These are phyloP conservation scores for Amorpha juglandis DNA, from an alignment of 2,888 invertebrate genomes.

Conservation along the genomic window DNA sequence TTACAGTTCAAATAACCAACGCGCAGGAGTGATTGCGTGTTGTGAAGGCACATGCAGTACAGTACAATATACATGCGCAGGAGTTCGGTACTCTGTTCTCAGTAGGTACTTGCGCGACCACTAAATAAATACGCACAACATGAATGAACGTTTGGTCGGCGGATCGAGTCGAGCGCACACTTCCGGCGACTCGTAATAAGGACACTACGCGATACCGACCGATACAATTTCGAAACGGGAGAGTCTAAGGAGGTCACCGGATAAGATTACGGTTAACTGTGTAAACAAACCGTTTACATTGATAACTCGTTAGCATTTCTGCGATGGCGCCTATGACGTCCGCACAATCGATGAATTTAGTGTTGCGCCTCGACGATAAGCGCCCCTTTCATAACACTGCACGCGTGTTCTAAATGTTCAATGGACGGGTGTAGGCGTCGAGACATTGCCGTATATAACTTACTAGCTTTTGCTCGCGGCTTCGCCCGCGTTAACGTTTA, in stretches of 20 bases:
- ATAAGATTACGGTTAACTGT: slow-evolving; percentile 83
- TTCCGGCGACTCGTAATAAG: slow-evolving; percentile 78
- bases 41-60: background rate
- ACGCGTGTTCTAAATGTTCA: slow-evolving; percentile 38
- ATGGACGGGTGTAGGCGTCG: slow-evolving; percentile 32
- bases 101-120: slow-evolving; percentile 57
- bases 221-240: slow-evolving; percentile 83
- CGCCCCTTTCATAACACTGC: slow-evolving; percentile 42
- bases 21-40: background rate
- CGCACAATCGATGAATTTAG: slow-evolving; percentile 56
- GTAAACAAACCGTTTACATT: slow-evolving; percentile 83
- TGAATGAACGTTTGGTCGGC: slow-evolving; percentile 73
- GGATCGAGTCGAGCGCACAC: slow-evolving; percentile 67
- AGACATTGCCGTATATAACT: slow-evolving; percentile 8
- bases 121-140: slow-evolving; percentile 76
- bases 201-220: slow-evolving; percentile 74
- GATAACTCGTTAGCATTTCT: slow-evolving; percentile 80
- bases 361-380: slow-evolving; percentile 56
- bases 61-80: slow-evolving; percentile 31
- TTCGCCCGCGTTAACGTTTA: too few relatives aligned
- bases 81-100: slow-evolving; percentile 38
- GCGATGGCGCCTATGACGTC: slow-evolving; percentile 77
- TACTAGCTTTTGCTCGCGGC: too few relatives aligned
- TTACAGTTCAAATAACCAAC: slow-evolving; percentile 27
- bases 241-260: slow-evolving; percentile 82